Conservation (phyloP, 92 coral and sea anemone species). For the Isaurus tuberculatus region DNA sequence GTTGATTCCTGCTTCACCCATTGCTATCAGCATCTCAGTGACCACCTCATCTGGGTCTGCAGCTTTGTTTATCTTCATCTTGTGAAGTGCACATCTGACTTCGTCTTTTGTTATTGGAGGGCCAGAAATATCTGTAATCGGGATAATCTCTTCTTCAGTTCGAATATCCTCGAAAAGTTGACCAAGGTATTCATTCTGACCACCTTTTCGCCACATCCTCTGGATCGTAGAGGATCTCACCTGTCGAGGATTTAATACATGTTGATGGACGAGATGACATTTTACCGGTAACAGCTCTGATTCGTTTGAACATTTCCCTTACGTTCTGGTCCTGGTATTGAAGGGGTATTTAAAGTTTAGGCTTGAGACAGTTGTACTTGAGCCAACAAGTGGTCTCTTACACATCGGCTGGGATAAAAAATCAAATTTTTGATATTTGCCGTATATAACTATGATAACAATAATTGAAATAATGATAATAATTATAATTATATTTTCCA, state of each 20-base stretch:
- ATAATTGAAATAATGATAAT: no score
- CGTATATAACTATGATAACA: no score
- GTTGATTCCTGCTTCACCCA: no score
- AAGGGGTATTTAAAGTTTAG: no score
- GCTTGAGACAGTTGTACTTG: no score
- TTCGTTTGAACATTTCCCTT: background rate
- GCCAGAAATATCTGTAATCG: background rate
- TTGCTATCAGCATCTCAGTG: no score
- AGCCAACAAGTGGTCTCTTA: no score
- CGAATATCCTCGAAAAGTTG: background rate
- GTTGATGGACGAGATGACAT: background rate
- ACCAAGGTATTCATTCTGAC: background rate
- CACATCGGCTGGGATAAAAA: no score
- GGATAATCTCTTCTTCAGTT: background rate
- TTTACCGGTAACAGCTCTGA: background rate
- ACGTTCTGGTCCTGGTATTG: no score
- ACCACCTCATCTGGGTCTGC: background rate
- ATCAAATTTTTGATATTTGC: no score
- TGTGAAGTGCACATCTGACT: background rate
- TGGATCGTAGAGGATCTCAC: background rate
- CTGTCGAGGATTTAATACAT: background rate
- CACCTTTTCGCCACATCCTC: background rate
- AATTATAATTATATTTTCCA: no score
- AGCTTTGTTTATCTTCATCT: background rate
- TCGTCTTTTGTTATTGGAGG: background rate